Evolutionary conservation across 2,113 vertebrate genomes (phyloP).

Genomic region (Bubo bubo): DNA sequence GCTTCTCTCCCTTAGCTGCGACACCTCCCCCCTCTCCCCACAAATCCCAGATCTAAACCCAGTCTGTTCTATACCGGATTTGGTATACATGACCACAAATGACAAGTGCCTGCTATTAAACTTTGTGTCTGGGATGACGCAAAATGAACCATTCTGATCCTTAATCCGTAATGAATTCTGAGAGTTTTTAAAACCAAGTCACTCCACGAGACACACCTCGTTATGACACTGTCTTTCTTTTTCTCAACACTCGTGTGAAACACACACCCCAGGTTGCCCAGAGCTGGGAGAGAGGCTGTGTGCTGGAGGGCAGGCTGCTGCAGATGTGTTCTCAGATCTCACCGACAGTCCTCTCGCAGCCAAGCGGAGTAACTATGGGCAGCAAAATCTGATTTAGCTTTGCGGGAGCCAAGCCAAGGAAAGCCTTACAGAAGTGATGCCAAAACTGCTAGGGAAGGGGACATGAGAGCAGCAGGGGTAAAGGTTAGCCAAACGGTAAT

Average conservation of each 20-base stretch:
- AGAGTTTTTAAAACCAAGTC: neutral
- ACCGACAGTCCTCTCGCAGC: rapidly evolving
- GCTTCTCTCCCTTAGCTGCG: rapidly evolving
- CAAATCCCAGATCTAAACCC: neutral
- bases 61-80: no score
- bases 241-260: neutral
- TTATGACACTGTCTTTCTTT: neutral
- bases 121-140: neutral
- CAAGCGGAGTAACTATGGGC: neutral
- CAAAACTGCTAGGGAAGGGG: neutral
- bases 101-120: neutral
- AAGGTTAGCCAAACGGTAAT: neutral
- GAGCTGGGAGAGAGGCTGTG: neutral
- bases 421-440: neutral
- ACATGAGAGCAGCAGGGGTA: neutral
- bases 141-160: neutral
- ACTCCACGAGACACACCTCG: rapidly evolving
- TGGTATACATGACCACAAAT: rapidly evolving
- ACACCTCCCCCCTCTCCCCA: neutral
- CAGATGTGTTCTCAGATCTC: neutral
- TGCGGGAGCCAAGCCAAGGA: neutral
- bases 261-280: no score
- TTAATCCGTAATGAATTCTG: neutral
- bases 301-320: neutral
- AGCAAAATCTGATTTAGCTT: neutral